Conservation (phyloP, 2,113 vertebrate genomes). For the Candoia aspera region DNA sequence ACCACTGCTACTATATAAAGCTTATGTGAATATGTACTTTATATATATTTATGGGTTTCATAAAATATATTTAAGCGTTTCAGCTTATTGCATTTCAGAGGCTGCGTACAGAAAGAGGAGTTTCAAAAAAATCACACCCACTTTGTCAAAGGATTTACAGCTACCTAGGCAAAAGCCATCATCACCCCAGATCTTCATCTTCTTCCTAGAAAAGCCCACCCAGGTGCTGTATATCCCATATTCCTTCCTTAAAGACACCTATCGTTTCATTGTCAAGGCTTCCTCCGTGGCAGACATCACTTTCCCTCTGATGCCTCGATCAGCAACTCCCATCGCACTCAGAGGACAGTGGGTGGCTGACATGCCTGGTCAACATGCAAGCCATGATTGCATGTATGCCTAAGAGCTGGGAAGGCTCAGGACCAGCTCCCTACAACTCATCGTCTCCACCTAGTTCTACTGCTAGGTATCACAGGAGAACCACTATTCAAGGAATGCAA, state of each 20-base stretch:
- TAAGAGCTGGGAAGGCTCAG: background rate
- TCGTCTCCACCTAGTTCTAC: background rate
- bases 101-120: background rate
- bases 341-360: background rate
- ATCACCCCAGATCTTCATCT: background rate
- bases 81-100: background rate
- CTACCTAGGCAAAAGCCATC: background rate
- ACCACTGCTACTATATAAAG: background rate
- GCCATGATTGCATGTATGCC: no score
- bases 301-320: background rate
- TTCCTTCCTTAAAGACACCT: constrained; percentile 20
- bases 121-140: background rate
- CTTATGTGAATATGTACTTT: background rate
- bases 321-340: background rate
- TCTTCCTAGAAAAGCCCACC: background rate
- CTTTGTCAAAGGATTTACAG: background rate
- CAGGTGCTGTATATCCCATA: background rate
- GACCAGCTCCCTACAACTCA: background rate
- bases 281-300: background rate
- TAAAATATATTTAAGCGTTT: background rate
- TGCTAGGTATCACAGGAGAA: background rate
- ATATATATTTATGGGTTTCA: constrained; percentile 18
- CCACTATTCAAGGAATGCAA: background rate
- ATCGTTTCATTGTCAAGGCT: background rate
- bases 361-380: background rate